Evolutionary conservation across 2,797 vertebrate genomes (phyloP).

Genomic region (Semaprochilodus insignis): DNA sequence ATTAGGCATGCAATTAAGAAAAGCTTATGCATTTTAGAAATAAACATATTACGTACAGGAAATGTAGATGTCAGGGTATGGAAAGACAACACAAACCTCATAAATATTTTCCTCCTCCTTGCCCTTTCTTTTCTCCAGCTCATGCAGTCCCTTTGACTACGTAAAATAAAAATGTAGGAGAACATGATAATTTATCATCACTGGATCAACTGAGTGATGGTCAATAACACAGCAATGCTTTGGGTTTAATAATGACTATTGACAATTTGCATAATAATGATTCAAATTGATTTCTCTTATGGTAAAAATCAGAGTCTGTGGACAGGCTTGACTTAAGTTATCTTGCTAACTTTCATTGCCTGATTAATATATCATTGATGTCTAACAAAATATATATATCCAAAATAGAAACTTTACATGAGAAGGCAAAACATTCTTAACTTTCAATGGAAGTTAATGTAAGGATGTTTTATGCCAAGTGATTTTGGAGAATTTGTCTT

Average conservation of each 20-base stretch:
- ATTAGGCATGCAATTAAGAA: no score
- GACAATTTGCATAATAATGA: not conserved
- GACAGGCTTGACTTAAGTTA: no score
- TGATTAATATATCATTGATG: no score
- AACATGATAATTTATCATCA: not conserved
- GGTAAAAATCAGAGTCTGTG: not conserved
- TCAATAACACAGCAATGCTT: not conserved
- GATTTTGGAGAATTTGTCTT: no score
- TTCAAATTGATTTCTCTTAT: not conserved
- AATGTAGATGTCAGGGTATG: not conserved
- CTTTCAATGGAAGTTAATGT: no score
- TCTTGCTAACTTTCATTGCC: no score
- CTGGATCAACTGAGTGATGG: not conserved
- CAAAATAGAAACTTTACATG: no score
- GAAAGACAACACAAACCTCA: slow-evolving; percentile 68
- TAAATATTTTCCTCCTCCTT: slow-evolving; percentile 81
- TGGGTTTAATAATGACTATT: not conserved
- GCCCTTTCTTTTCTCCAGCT: slow-evolving; percentile 68
- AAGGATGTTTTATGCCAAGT: no score
- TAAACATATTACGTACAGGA: not conserved
- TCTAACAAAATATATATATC: no score
- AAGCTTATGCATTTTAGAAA: not conserved
- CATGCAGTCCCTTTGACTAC: slow-evolving; percentile 66
- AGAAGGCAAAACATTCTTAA: no score
- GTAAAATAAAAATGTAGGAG: not conserved